Evolutionary conservation across 2,888 invertebrate species (phyloP), one percentile per base, ranked within the genome.

Genomic region (Ptychoptera contaminata): DNA sequence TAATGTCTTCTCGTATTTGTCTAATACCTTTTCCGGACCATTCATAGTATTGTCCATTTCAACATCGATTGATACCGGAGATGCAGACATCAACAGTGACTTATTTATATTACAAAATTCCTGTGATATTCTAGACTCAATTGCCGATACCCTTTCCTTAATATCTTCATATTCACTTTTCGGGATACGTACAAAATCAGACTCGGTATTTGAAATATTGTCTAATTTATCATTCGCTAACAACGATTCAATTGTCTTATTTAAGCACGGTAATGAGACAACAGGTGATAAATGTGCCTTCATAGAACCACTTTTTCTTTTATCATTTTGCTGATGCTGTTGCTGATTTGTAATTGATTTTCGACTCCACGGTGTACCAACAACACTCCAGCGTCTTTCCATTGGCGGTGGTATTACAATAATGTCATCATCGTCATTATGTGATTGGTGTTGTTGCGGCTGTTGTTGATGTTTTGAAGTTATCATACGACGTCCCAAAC

Each of bases 101-200:
- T 43, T 42, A 6, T 41, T 42, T 34, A 64, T 60, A 39, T 57
- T 55, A 7, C 61, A 74, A 49, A 82, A 76, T 59, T 82, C 81
- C 56, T 78, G 71, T 8, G 80, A 79, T 50, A 83, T 71, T 53
- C 77, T 68, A 40, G 72, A 72, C 59, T 83, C 82, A 46, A 84
- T 82, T 6, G 77, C 79, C 1, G 76, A 76, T 9, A 84, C 79
- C 56, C 82, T 68, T 56, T 72, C 79, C 59, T 82, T 82, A 40
- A 85, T 82, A 52, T 79, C 81, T 59, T 83, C 81, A 53, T 82
- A 84, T 61, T 84, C 82, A 46, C 71, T 75, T 63, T 82, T 82
- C 3, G 80, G 73, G 53, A 82, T 77, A 52, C 75, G 70, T 4
- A 83, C 78, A 55, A 78, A 82, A 55, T 81, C 79, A 55, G 69